These are phyloP conservation scores for Mandrillus leucophaeus DNA, from an alignment of 2,113 vertebrate species.

Conservation along the genomic window DNA sequence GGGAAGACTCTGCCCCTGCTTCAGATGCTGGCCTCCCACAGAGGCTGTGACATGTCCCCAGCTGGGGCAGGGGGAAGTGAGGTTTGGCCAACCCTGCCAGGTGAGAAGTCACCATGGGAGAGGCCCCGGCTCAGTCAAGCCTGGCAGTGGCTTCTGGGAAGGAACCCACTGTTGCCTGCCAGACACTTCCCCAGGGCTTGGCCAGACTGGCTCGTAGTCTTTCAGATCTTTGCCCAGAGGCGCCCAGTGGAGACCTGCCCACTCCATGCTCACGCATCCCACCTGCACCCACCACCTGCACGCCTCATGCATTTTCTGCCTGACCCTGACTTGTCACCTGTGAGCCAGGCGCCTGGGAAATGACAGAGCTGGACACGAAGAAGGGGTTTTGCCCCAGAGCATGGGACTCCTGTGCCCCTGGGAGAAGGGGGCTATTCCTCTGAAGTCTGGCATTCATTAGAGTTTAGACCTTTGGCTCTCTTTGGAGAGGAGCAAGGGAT, in stretches of 20 bases:
- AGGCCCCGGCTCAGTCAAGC: not conserved
- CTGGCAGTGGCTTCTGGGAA: not conserved
- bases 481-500: not conserved
- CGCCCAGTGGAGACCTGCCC: not conserved
- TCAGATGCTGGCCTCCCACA: not conserved
- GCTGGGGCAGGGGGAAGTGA: not conserved
- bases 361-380: accelerated
- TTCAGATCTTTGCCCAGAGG: not conserved
- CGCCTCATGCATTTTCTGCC: not conserved
- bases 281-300: not conserved
- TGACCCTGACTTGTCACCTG: too few species aligned
- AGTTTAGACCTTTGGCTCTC: not conserved
- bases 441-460: not conserved
- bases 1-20: not conserved
- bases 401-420: accelerated
- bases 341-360: not conserved
- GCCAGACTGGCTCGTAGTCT: not conserved
- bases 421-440: not conserved
- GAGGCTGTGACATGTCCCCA: too few species aligned
- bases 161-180: not conserved
- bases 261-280: not conserved
- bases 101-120: not conserved
- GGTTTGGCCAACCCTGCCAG: not conserved
- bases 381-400: not conserved
- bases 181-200: accelerated